Evolutionary conservation across 35 echinoderm and acorn worm genomes (phyloP).

Genomic region (Heliocidaris tuberculata): DNA sequence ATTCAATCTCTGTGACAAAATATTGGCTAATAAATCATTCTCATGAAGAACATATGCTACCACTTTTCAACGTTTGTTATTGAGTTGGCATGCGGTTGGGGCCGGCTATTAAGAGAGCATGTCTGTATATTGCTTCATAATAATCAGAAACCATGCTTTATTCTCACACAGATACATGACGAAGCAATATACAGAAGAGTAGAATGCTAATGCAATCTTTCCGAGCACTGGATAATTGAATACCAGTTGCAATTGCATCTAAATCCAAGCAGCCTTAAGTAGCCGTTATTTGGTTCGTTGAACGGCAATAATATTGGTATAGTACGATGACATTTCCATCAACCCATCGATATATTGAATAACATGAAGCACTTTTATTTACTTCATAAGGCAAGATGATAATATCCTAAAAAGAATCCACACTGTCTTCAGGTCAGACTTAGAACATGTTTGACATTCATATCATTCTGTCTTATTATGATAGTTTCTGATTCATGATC

Average conservation of each 20-base stretch:
- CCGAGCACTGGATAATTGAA: background rate
- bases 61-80: background rate
- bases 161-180: background rate
- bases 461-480: too few relatives aligned
- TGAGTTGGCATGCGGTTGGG: background rate
- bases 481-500: too few relatives aligned
- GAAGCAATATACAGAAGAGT: background rate
- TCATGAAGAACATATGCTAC: background rate
- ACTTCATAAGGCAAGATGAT: too few relatives aligned
- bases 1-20: background rate
- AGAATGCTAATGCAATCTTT: background rate
- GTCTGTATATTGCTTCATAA: background rate
- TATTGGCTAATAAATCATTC: conserved; percentile 13
- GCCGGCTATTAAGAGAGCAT: background rate
- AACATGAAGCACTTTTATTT: background rate
- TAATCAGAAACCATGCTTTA: background rate
- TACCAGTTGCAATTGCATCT: background rate
- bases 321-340: background rate
- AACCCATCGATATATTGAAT: background rate
- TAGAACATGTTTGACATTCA: too few relatives aligned
- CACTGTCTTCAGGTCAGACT: too few relatives aligned
- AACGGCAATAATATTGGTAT: background rate
- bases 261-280: background rate
- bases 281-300: too few relatives aligned
- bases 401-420: too few relatives aligned